Evolutionary conservation across 2,113 vertebrate species (phyloP), one percentile per base, ranked within the genome.

Genomic region (Pseudorhombus dupliciocellatus): DNA sequence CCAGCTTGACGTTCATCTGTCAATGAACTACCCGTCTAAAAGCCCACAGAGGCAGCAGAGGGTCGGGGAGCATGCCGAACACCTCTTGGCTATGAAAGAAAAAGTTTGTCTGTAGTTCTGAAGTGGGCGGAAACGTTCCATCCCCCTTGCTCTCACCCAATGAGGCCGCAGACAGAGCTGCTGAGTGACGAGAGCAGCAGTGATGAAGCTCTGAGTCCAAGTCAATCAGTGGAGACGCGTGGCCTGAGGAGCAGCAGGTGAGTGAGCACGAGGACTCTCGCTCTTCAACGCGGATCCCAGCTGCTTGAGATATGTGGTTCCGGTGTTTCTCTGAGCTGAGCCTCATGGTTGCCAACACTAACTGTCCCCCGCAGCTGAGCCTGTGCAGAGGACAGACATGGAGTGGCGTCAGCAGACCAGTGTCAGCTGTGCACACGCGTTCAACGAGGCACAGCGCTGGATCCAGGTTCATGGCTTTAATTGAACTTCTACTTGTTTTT

Each of bases 371-470:
- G 20, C n/a, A 51, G n/a, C 24, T 26, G 12, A 12, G 20, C 48
- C 30, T 22, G 64, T 62, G 64, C 3, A 34, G 75, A 48, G 31
- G 50, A 40, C 37, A 30, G 54, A 84, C 83, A 95, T 96, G 94
- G 95, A 95, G 88, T 94, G 93, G 88, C 90, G 94, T 74, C 94
- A 95, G 84, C 95, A 95, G 78, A 87, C 84, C 2, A 95, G 94
- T 53, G 75, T 92, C 69, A 93, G 93, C 75, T 95, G 94, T 79
- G 94, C 81, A n/a, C 79, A 85, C 1, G 96, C 95, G 0, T 98
- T 97, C 84, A 89, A 34, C 1, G 97, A 97, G 81, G 96, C 95
- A 21, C 95, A 83, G 68, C 90, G 96, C 65, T 98, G 97, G 97
- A 89, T 98, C 44, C 94, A 98, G 96, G 97, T 97, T 90, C 66